Evolutionary conservation across 1,140 invertebrate species (phyloP).

Genomic region (Trissolcus basalis): DNA sequence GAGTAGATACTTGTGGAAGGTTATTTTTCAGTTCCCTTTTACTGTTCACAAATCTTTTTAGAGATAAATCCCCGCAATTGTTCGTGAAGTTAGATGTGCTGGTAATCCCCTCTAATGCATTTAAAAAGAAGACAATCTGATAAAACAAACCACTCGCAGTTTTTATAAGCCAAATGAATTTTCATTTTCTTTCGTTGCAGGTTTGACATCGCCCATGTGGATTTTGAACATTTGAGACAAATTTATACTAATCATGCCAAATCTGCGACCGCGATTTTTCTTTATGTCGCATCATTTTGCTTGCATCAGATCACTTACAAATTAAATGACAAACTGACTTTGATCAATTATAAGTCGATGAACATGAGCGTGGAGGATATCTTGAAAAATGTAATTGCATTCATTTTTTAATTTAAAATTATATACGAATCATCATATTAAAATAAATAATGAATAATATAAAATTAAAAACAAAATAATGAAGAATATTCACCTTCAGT

Average conservation of each 20-base stretch:
- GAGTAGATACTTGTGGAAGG: constrained; percentile 25
- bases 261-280: constrained; percentile 63
- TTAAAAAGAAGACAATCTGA: constrained; percentile 8
- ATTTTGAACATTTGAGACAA: constrained; percentile 63
- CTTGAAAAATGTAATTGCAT: constrained; percentile 60
- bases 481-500: too few relatives aligned
- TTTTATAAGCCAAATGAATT: constrained; percentile 3
- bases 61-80: constrained; percentile 33
- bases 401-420: constrained; percentile 6
- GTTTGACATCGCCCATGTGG: constrained; percentile 68
- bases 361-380: constrained; percentile 33
- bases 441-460: too few relatives aligned
- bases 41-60: constrained; percentile 18
- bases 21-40: constrained; percentile 23
- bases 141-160: background rate
- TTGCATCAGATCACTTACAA: constrained; percentile 65
- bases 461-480: too few relatives aligned
- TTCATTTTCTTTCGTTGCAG: constrained; percentile 50
- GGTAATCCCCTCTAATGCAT: constrained; percentile 17
- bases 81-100: constrained; percentile 9
- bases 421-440: too few relatives aligned
- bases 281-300: constrained; percentile 68
- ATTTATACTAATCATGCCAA: constrained; percentile 64
- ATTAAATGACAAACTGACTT: constrained; percentile 64
- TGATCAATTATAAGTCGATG: constrained; percentile 60